Evolutionary conservation across 2,797 vertebrate species (phyloP).

Genomic region (Phrynocephalus forsythii): DNA sequence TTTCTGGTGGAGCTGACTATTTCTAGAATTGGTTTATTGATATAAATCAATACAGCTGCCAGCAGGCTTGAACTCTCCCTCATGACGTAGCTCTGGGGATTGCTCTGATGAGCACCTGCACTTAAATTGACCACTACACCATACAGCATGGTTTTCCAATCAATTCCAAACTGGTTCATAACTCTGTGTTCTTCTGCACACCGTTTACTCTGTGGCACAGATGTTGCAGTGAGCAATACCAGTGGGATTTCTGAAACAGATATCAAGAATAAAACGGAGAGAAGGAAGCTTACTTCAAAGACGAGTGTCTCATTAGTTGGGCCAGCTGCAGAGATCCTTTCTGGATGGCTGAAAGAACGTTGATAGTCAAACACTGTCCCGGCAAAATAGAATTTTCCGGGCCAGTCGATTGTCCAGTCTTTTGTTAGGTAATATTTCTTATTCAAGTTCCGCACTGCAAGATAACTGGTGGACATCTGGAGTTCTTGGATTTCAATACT

Average conservation of each 20-base stretch:
- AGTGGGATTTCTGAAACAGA: constrained; percentile 69
- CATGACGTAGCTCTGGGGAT: neutral
- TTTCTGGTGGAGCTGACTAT: neutral
- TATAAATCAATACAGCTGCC: neutral
- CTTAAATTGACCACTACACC: constrained; percentile 3
- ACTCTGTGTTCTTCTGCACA: constrained; percentile 36
- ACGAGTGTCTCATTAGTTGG: constrained; percentile 96
- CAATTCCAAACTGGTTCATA: constrained; percentile 64
- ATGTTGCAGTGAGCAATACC: constrained; percentile 62
- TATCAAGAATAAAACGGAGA: constrained; percentile 63
- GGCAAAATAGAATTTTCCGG: constrained; percentile 90
- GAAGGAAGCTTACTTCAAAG: constrained; percentile 91
- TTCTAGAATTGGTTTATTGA: neutral
- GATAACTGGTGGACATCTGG: constrained; percentile 90
- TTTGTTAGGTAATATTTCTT: constrained; percentile 91
- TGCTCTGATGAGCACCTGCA: neutral
- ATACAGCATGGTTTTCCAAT: constrained; percentile 61
- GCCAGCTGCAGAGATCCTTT: constrained; percentile 88
- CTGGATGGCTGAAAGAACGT: constrained; percentile 87
- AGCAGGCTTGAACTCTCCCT: neutral
- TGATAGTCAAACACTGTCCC: constrained; percentile 93
- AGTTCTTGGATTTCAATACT: constrained; percentile 88
- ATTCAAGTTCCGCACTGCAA: constrained; percentile 87
- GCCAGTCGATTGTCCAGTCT: constrained; percentile 96
- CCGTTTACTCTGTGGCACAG: constrained; percentile 62